Evolutionary conservation across 2,797 vertebrate species (phyloP), one percentile per base, ranked within the genome.

Genomic region (Nasua narica): DNA sequence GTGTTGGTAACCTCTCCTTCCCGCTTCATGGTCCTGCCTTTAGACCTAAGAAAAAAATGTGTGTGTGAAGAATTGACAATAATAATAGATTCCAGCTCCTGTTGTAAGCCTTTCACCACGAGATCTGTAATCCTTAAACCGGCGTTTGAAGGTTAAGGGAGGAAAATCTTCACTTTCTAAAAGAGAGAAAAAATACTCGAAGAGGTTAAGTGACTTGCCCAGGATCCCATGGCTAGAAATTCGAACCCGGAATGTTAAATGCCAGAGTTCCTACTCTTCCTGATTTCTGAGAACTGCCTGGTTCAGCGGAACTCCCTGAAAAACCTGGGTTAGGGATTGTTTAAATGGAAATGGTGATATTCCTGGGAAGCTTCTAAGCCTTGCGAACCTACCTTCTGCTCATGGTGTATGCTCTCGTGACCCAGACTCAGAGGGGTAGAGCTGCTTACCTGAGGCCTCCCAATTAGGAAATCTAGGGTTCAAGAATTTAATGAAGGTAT

Each of bases 131-230:
- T 77, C 16, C 25, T 83, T 79, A 50, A 54, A 84, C 85, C 56
- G 85, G 35, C 29, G 92, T 79, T 93, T 46, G 54, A 70, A 67
- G 58, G 32, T 81, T 77, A 65, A 86, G 29, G 27, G 32, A 88
- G 35, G 89, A 93, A 85, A 87, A 43, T 85, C 18, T 91, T 89
- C 15, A 74, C 56, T 96, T 95, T 56, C 32, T 50, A n/a, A 72
- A 82, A 83, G 14, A 91, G 32, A 32, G 82, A 60, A 86, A 70
- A n/a, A 50, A 43, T 96, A 46, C 21, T 79, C 5, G 12, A 23
- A 74, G 52, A 67, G 37, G 23, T 87, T 79, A 76, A 84, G 21
- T 79, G 56, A 56, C 6, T 81, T 93, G 27, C 10, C 60, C 46
- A n/a, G 83, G n/a, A 54, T 77, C 48, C 65, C 70, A 35, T 52